phyloP scores from a whole-genome alignment of 2,797 vertebrate species.

The Coregonus sp. region DNA sequence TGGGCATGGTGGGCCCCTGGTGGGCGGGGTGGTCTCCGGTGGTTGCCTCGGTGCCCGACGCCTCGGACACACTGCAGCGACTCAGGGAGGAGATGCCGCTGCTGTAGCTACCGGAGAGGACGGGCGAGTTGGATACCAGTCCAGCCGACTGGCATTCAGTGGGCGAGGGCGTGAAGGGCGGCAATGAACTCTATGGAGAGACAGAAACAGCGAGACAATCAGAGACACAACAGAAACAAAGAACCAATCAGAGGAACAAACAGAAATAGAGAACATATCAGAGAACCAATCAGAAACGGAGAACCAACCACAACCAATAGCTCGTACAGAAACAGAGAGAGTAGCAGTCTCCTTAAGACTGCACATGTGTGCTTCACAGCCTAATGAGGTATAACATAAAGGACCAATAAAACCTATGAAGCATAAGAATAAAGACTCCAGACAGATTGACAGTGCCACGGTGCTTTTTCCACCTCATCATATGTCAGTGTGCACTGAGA shows the following conservation, averaged over 20 bases:
- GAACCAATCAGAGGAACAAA: too few relatives aligned
- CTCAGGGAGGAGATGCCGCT: constrained; percentile 97
- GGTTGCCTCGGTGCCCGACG: constrained; percentile 87
- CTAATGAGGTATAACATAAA: not conserved
- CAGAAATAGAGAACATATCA: too few relatives aligned
- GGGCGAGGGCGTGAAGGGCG: constrained; percentile 91
- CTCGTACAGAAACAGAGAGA: not conserved
- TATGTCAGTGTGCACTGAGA: constrained; percentile 47
- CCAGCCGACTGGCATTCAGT: constrained; percentile 91
- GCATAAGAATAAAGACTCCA: constrained; percentile 7
- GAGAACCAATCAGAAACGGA: too few relatives aligned
- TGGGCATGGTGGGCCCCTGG: constrained; percentile 60
- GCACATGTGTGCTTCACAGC: not conserved
- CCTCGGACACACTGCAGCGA: constrained; percentile 94
- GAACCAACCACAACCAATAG: not conserved
- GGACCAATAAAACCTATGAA: constrained; percentile 11
- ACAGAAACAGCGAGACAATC: not conserved
- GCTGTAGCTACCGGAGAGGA: constrained; percentile 95
- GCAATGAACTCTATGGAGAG: constrained; percentile 76
- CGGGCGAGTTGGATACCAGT: constrained; percentile 89
- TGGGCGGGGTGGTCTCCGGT: constrained; percentile 66
- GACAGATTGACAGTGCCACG: constrained; percentile 45
- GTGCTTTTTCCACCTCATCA: constrained; percentile 52
- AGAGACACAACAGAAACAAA: not conserved
- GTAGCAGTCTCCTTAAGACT: not conserved